A percentile compares a stretch with the other conserved stretches of the same genome.
Conservation (phyloP, 1,140 invertebrate genomes). For the Semibalanus balanoides region DNA sequence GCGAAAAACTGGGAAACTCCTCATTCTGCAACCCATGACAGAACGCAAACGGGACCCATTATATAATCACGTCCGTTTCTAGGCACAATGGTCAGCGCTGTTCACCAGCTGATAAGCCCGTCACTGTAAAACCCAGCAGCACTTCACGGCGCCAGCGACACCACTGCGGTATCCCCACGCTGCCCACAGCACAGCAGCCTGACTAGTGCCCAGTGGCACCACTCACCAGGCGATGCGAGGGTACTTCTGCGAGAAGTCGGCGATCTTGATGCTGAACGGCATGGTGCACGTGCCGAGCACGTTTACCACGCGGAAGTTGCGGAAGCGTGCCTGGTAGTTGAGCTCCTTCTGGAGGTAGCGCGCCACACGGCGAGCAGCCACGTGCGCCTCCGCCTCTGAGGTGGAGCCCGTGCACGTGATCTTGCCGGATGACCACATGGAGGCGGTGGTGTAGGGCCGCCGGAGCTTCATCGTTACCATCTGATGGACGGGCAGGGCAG, state of each 20-base stretch:
- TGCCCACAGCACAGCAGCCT: too few species aligned
- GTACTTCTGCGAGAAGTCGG: constrained; percentile 66
- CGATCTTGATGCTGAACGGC: constrained; percentile 93
- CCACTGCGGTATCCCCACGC: too few species aligned
- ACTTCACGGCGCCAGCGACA: too few species aligned
- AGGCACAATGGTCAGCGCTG: too few species aligned
- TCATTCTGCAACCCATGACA: too few species aligned
- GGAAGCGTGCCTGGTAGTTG: constrained; percentile 73
- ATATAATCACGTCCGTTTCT: too few species aligned
- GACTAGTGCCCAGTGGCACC: too few species aligned
- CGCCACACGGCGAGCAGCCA: constrained; percentile 83
- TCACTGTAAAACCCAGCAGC: too few species aligned
- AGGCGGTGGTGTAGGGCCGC: constrained; percentile 82
- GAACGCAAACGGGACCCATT: too few species aligned
- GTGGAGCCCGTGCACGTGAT: constrained; percentile 92
- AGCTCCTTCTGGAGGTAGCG: constrained; percentile 73
- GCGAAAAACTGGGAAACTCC: too few species aligned
- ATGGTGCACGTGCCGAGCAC: constrained; percentile 92
- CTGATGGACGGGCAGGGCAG: constrained; percentile 29
- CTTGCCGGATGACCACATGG: constrained; percentile 95
- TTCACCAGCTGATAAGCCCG: too few species aligned
- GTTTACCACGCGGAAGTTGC: constrained; percentile 91
- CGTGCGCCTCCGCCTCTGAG: constrained; percentile 74
- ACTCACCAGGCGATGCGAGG: constrained; percentile 62
- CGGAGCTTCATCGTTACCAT: constrained; percentile 96